Evolutionary conservation across 2,888 invertebrate species (phyloP), one percentile per base, ranked within the genome.

Genomic region (Morpho achilles): DNA sequence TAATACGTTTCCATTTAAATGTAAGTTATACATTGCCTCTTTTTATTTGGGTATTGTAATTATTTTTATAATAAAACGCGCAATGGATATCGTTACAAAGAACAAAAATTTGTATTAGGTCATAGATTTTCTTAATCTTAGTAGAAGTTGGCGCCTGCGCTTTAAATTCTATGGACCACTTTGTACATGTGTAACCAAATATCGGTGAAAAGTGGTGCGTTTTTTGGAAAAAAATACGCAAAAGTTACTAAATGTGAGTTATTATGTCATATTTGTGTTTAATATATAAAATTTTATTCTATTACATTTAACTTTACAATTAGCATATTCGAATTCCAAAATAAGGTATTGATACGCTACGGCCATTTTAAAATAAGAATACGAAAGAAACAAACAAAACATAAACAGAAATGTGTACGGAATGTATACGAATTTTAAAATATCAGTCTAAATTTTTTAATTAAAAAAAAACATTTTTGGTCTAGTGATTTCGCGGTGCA

Each of bases 121-220:
- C 10, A n/a, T 39, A 50, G 66, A 80, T 78, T 80, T 79, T 78
- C 60, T 55, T 51, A 47, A n/a, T 62, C 62, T 45, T 73, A 63
- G 79, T 81, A 70, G 41, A 54, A 55, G 42, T 59, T 70, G 76
- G 79, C 88, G 89, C 87, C 69, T 87, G 89, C 89, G 89, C 83
- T 65, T 75, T 78, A 77, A 81, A 79, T 86, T 85, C 75, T 16
- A 42, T 81, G 85, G 79, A 82, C 83, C 87, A 83, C 74, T 72
- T 67, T 69, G 70, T 76, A 72, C 85, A 87, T 87, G 86, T 87
- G 84, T 82, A 81, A 81, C 69, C 62, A 64, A 75, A 80, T 75
- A 76, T 68, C 67, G 58, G 53, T 49, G 56, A 70, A 73, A 80
- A 75, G 80, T 80, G 83, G 83, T 84, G 83, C 79, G 75, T 86